Percentiles rank a stretch among this genome's conserved stretches.
phyloP scores from a whole-genome alignment of 1,140 invertebrate genomes.

The Halesus radiatus region DNA sequence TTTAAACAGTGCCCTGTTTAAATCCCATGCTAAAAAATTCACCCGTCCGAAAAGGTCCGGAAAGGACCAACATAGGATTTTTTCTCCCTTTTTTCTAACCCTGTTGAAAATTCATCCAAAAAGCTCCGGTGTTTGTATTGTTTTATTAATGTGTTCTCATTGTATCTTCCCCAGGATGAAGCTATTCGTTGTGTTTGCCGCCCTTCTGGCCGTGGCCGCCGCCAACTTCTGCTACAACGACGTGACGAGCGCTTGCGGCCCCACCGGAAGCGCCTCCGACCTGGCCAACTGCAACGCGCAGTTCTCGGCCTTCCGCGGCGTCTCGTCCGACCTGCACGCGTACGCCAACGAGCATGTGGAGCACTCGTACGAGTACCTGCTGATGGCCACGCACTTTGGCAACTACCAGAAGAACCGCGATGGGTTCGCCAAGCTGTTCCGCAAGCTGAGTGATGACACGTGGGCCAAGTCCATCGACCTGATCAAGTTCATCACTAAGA shows the following conservation, averaged over 20 bases:
- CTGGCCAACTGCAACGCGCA: conserved; percentile 76
- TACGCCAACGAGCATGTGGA: conserved; percentile 78
- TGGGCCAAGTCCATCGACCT: conserved; percentile 82
- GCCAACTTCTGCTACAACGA: conserved; percentile 76
- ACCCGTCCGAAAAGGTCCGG: no score
- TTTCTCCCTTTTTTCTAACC: no score
- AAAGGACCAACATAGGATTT: no score
- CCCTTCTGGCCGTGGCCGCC: conserved; percentile 66
- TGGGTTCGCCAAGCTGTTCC: conserved; percentile 83
- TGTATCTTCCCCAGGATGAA: conserved; percentile 63
- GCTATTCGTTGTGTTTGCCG: conserved; percentile 66
- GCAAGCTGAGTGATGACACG: conserved; percentile 78
- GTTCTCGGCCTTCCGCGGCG: conserved; percentile 73
- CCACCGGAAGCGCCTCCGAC: conserved; percentile 8
- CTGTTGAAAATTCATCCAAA: no score
- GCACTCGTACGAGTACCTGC: conserved; percentile 80
- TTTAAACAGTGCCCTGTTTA: no score
- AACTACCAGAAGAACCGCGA: conserved; percentile 82
- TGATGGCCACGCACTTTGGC: conserved; percentile 83
- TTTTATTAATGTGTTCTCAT: no score
- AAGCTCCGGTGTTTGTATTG: no score
- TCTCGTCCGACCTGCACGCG: conserved; percentile 64
- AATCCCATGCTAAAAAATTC: no score
- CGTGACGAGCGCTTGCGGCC: conserved; percentile 72
- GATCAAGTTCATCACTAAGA: conserved; percentile 82